Evolutionary conservation across 2,113 vertebrate genomes (phyloP).

Genomic region (Psilopsiagon aurifrons): DNA sequence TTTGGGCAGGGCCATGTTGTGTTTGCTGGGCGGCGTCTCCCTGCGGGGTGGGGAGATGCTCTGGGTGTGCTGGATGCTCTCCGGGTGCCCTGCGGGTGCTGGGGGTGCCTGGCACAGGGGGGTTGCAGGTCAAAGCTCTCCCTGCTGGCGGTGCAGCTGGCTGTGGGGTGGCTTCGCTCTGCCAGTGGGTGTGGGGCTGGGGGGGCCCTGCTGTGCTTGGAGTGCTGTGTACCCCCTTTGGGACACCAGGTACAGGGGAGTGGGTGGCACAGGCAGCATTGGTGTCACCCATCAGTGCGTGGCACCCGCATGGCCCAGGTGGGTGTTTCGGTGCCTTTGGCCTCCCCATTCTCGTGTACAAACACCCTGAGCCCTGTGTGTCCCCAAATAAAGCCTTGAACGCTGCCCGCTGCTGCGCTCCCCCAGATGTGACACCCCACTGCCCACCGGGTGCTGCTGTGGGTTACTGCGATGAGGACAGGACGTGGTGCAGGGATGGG

Average conservation of each 20-base stretch:
- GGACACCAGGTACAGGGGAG: not conserved
- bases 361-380: not conserved
- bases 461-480: not conserved
- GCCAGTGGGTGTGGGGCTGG: not conserved
- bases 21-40: not conserved
- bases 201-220: not conserved
- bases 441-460: accelerated
- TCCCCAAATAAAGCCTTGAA: constrained; percentile 46
- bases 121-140: not conserved
- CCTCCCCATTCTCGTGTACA: not conserved
- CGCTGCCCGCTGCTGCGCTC: not conserved
- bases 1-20: not conserved
- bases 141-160: accelerated
- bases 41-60: not conserved
- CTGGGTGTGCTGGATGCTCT: not conserved
- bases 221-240: accelerated
- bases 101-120: not conserved
- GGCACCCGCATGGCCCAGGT: accelerated
- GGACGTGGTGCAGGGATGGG: not conserved
- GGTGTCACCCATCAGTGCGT: accelerated
- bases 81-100: not conserved
- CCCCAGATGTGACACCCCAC: accelerated
- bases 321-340: accelerated
- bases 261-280: accelerated
- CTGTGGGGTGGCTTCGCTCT: not conserved